phyloP scores from a whole-genome alignment of 2,797 vertebrate genomes.

The Alexandromys oeconomus region DNA sequence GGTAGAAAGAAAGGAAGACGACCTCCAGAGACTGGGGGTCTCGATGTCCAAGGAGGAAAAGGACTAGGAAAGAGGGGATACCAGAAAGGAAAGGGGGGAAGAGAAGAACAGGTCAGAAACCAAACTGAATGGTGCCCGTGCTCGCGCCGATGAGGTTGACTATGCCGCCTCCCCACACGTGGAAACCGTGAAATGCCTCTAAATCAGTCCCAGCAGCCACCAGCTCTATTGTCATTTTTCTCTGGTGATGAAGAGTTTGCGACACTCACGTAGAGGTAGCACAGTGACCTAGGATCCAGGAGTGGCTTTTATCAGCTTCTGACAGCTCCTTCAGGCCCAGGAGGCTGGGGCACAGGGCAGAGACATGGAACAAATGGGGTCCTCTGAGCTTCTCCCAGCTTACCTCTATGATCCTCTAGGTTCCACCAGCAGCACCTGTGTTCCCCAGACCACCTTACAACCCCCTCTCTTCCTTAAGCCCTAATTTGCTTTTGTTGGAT shows the following conservation, averaged over 20 bases:
- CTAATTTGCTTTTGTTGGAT: neutral
- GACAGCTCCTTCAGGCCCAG: neutral
- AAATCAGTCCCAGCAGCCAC: neutral
- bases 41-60: neutral
- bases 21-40: neutral
- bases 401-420: neutral
- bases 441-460: neutral
- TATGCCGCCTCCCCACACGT: neutral
- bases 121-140: neutral
- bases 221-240: neutral
- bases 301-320: neutral
- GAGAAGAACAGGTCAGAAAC: neutral
- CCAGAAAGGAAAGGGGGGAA: too few relatives aligned
- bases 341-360: accelerated
- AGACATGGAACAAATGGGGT: neutral
- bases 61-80: neutral
- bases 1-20: too few relatives aligned
- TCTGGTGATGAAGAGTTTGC: neutral
- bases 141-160: too few relatives aligned
- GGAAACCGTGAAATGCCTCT: accelerated
- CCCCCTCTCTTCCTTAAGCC: neutral
- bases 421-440: neutral
- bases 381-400: neutral
- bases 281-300: neutral
- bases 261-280: neutral